Conservation (phyloP, 1,140 invertebrate species). For the Zaprionus taronus region DNA sequence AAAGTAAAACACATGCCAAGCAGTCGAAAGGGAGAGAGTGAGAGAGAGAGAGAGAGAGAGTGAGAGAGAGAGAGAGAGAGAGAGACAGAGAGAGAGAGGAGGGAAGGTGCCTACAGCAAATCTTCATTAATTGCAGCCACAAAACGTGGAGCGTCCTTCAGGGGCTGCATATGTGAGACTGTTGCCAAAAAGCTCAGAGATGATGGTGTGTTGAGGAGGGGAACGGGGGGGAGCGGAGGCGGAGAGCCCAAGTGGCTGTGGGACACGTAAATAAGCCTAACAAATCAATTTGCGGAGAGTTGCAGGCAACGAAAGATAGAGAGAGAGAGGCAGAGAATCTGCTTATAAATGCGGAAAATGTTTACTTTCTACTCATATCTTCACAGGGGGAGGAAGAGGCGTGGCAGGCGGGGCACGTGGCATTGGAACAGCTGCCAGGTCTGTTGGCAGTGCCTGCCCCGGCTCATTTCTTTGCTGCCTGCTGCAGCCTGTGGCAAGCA, state of each 20-base stretch:
- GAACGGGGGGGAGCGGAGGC: neutral
- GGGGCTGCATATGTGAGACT: conserved; percentile 32
- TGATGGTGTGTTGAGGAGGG: neutral
- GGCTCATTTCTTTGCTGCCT: conserved; percentile 6
- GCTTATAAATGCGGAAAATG: conserved; percentile 56
- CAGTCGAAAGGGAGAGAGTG: neutral
- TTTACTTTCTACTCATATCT: conserved; percentile 14
- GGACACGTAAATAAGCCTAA: conserved; percentile 41
- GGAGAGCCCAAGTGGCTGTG: neutral
- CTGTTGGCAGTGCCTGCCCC: neutral
- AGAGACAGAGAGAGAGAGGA: too few relatives aligned
- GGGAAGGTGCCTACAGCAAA: conserved; percentile 24
- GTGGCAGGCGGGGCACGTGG: neutral
- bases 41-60: neutral
- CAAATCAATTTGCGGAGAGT: conserved; percentile 49
- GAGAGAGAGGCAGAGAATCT: conserved; percentile 19
- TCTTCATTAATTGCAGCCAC: conserved; percentile 52
- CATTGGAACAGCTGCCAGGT: conserved; percentile 24
- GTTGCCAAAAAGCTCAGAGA: conserved; percentile 13
- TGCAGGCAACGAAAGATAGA: neutral
- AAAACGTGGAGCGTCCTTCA: conserved; percentile 26
- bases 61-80: too few relatives aligned
- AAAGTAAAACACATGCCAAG: conserved; percentile 11
- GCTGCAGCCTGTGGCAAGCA: conserved; percentile 21
- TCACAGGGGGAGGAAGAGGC: too few relatives aligned